Evolutionary conservation across 2,888 invertebrate genomes (phyloP), one percentile per base, ranked within the genome.

Genomic region (Dendrolimus houi): DNA sequence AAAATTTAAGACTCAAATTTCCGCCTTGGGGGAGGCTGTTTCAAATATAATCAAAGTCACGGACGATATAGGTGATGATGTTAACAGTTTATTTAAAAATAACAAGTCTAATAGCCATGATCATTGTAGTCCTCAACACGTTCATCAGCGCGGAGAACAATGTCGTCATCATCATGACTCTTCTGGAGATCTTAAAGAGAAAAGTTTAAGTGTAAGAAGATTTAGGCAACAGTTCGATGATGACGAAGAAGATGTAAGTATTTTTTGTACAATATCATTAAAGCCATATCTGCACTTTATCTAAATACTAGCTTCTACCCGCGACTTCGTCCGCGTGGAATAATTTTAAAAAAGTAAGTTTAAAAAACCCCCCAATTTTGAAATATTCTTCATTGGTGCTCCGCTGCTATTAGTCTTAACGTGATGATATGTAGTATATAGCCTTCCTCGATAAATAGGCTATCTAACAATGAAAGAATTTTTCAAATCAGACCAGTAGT

Each of bases 1-100:
- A 10, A 83, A 87, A 54, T 94, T 93, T 68, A 92, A 92, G 62
- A 85, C 82, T 42, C 93, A 93, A 64, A 72, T 94, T 60, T 82
- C 91, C 1, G 82, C 91, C 12, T 72, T 93, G 53, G 92, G 91
- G 1, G 90, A 92, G 61, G 87, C 93, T 0, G 93, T 93, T 1
- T 92, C 93, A 1, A 92, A 91, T 56, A 79, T 92, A 8, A 92
- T 93, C 7, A 87, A 92, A 61, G 66, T 92, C 8, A 87, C 92
- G 17, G 91, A 92, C 58, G 92, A 92, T 58, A 83, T 92, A 47
- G 87, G 87, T 41, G 87, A 92, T 53, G 92, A 93, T 63, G 81
- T 93, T 14, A 89, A 92, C 58, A 70, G 65, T 9, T 63, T 89
- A 2, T 89, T 83, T 59, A 82, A 72, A 47, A 9, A 12, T 47